A percentile compares a stretch with the other conserved stretches of the same genome.
Conservation (phyloP, 2,888 invertebrate genomes). For the Nomada ferruginata region DNA sequence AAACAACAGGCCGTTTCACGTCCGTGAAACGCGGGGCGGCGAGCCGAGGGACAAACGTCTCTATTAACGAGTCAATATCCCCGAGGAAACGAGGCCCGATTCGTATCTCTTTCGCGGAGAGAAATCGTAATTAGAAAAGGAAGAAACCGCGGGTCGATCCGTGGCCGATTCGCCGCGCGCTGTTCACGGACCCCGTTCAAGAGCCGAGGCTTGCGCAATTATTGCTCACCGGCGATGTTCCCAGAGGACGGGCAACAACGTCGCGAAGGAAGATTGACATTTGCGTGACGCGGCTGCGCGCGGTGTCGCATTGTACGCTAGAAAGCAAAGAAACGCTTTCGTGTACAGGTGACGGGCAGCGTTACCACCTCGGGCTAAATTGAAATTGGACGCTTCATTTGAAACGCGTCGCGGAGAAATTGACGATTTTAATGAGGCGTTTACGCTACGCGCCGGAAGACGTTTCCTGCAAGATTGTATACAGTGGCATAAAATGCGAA, state of each 20-base stretch:
- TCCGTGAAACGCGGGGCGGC: background rate
- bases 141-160: conserved; percentile 52
- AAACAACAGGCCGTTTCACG: background rate
- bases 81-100: conserved; percentile 37
- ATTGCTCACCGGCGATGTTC: conserved; percentile 50
- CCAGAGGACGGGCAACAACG: conserved; percentile 52
- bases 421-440: background rate
- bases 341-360: background rate
- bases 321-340: conserved; percentile 62
- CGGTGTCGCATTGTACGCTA: conserved; percentile 12
- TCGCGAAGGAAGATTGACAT: conserved; percentile 58
- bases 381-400: background rate
- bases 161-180: conserved; percentile 17
- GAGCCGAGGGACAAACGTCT: conserved; percentile 30
- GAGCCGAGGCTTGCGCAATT: conserved; percentile 50
- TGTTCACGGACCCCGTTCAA: conserved; percentile 34
- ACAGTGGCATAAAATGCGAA: too few species aligned
- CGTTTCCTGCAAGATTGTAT: background rate
- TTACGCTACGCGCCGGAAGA: background rate
- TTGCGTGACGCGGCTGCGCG: conserved; percentile 33
- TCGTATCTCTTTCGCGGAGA: conserved; percentile 27
- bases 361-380: background rate
- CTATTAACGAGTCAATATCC: conserved; percentile 45
- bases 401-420: background rate
- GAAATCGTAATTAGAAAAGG: conserved; percentile 58